Evolutionary conservation across 2,113 vertebrate genomes (phyloP), one percentile per base, ranked within the genome.

Genomic region (Dendropsophus ebraccatus): DNA sequence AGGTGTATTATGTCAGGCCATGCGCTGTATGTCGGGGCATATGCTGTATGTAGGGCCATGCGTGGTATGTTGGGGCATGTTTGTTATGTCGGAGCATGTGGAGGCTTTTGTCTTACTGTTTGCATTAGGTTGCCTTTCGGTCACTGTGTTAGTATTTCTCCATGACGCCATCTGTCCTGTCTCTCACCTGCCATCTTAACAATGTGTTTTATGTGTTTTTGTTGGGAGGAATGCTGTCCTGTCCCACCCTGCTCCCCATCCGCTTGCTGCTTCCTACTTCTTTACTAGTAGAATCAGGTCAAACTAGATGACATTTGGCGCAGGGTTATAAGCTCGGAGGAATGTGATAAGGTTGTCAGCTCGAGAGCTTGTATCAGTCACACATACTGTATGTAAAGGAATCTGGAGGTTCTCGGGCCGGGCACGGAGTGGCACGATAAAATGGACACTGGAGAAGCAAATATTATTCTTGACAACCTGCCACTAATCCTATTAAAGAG

Each of bases 81-180:
- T n/a, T n/a, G n/a, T n/a, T n/a, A n/a, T n/a, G n/a, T n/a, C n/a
- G n/a, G n/a, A 13, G 35, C 54, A 28, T 65, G 37, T 81, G 37
- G 14, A 28, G 25, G 41, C 54, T 21, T 67, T 52, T 82, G 45
- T 82, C 37, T 62, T 21, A 45, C 17, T 32, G n/a, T 67, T 82
- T 69, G 28, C 16, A 19, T 69, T 30, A 50, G 14, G 67, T 45
- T 23, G 16, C 47, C 78, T 62, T n/a, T 32, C 16, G 41, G 45
- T 69, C 58, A 82, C 1, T 21, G 41, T 69, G 45, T 82, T 25
- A 47, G 35, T 79, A 37, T 54, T 56, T 50, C 30, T 11, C 2
- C 76, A 79, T 35, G 19, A 79, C 28, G 13, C 21, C 80, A 16
- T 37, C 32, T 82, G 60, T 69, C 80, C 60, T 32, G 60, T 69